These are phyloP conservation scores for Acanthiza pusilla DNA, from an alignment of 2,797 vertebrate species.

Conservation along the genomic window DNA sequence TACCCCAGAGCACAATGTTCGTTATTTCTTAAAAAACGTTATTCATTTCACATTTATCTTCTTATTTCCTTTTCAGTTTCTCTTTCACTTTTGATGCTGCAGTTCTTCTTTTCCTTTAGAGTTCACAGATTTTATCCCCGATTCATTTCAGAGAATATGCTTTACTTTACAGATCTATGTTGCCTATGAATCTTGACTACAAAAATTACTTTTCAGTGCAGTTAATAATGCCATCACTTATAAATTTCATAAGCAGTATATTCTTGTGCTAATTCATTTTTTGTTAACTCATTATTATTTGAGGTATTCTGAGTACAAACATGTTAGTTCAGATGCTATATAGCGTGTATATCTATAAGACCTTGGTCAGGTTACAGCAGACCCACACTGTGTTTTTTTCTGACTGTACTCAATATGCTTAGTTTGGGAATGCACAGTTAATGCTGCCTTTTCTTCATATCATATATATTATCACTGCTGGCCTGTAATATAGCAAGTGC, in stretches of 20 bases:
- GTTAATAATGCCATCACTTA: slow-evolving; percentile 24
- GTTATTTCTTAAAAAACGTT: neutral
- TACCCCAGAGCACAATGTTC: neutral
- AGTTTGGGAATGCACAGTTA: neutral
- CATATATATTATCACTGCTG: neutral
- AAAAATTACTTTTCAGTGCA: neutral
- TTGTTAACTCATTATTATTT: neutral
- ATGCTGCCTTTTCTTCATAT: neutral
- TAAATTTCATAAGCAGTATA: neutral
- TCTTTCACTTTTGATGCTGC: neutral
- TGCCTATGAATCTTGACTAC: slow-evolving; percentile 22
- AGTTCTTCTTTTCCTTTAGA: neutral
- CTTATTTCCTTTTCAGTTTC: neutral
- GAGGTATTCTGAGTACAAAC: neutral
- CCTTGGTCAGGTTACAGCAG: neutral
- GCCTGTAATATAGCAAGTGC: neutral
- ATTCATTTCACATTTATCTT: neutral
- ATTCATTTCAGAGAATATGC: neutral
- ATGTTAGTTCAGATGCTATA: neutral
- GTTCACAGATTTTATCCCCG: neutral
- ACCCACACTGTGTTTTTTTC: neutral
- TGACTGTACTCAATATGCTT: neutral
- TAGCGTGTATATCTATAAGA: neutral
- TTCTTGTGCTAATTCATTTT: neutral
- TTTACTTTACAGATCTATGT: neutral